These are phyloP conservation scores for Telmatochromis brichardi DNA, from an alignment of 2,113 vertebrate species.

Conservation along the genomic window DNA sequence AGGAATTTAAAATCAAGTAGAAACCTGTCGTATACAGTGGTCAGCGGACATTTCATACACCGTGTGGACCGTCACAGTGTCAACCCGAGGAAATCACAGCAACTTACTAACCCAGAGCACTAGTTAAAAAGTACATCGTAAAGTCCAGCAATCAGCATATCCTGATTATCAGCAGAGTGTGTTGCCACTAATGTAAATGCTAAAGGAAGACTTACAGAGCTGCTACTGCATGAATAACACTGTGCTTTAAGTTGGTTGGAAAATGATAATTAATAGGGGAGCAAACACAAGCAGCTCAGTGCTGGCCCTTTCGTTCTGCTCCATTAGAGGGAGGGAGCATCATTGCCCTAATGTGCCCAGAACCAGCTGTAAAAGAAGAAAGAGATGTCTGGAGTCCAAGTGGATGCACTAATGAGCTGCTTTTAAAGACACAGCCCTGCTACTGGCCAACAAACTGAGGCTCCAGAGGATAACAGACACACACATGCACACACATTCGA, in stretches of 20 bases:
- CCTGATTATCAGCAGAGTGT: background rate
- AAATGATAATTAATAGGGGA: constrained; percentile 54
- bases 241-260: constrained; percentile 1
- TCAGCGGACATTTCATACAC: background rate
- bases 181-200: background rate
- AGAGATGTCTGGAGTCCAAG: constrained; percentile 46
- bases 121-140: background rate
- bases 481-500: background rate
- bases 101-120: background rate
- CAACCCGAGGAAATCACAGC: background rate
- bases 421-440: constrained; percentile 41
- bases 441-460: constrained; percentile 15
- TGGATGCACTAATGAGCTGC: constrained; percentile 57
- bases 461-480: background rate
- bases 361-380: constrained; percentile 43
- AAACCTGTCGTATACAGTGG: background rate
- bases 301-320: constrained; percentile 40
- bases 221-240: background rate
- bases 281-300: constrained; percentile 30
- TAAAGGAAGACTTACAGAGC: constrained; percentile 7
- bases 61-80: background rate
- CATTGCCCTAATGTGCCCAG: constrained; percentile 35
- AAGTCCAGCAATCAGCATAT: background rate
- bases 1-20: background rate
- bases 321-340: constrained; percentile 54